Conservation (phyloP, 2,113 vertebrate species). For the Pterocles burchelli region DNA sequence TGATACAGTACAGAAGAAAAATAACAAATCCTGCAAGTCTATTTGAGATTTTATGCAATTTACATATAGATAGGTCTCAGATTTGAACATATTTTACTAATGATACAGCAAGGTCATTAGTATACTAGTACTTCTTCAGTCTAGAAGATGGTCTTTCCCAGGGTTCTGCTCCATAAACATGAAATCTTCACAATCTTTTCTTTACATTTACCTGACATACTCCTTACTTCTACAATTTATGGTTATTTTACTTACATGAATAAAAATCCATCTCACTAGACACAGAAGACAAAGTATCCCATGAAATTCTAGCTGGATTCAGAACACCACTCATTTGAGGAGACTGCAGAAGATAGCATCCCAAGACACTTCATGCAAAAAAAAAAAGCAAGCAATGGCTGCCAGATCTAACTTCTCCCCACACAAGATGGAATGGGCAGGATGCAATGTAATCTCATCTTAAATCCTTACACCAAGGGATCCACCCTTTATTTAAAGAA, state of each 20-base stretch:
- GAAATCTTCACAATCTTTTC: not conserved
- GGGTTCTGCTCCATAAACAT: not conserved
- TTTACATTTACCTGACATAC: not conserved
- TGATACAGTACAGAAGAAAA: not conserved
- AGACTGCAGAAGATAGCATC: not conserved
- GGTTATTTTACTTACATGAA: not conserved
- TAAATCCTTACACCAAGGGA: not conserved
- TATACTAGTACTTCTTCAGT: not conserved
- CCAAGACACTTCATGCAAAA: not conserved
- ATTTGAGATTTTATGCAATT: not conserved
- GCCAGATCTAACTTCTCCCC: not conserved
- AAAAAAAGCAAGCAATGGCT: not conserved
- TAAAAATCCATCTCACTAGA: not conserved
- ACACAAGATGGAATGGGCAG: fast-evolving
- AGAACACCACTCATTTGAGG: not conserved
- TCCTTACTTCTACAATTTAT: not conserved
- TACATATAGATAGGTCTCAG: not conserved
- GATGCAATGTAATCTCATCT: not conserved
- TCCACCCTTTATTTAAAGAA: not conserved
- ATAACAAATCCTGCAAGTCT: not conserved
- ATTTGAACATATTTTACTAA: not conserved
- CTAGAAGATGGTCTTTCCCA: not conserved
- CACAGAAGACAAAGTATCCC: not conserved
- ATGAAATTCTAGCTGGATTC: not conserved
- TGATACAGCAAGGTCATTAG: not conserved